phyloP scores from a whole-genome alignment of 2,888 invertebrate genomes.

The Unio delphinus region DNA sequence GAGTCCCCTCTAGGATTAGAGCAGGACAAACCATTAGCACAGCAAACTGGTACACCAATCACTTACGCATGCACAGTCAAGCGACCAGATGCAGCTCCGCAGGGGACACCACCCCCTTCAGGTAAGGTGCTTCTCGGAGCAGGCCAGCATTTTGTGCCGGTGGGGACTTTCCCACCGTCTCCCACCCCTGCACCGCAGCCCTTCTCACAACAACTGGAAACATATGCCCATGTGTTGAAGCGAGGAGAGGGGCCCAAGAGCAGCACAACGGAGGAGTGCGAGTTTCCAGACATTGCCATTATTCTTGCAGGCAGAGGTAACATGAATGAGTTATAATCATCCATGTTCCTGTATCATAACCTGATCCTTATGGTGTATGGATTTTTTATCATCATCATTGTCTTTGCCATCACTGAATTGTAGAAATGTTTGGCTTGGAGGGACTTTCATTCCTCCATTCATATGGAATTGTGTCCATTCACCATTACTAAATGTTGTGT shows the following conservation, averaged over 20 bases:
- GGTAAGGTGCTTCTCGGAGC: constrained; percentile 52
- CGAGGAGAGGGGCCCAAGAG: constrained; percentile 56
- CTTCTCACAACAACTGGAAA: constrained; percentile 37
- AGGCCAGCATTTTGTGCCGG: constrained; percentile 13
- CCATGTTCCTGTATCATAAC: too few relatives aligned
- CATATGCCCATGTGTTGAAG: constrained; percentile 61
- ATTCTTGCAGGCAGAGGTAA: constrained; percentile 57
- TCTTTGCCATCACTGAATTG: background rate
- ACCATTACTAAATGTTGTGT: too few relatives aligned
- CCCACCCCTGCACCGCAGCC: constrained; percentile 10
- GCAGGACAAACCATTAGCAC: constrained; percentile 55
- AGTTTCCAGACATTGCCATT: constrained; percentile 40
- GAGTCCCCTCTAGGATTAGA: constrained; percentile 29
- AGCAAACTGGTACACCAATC: constrained; percentile 35
- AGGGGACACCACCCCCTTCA: constrained; percentile 42
- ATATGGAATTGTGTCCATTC: too few relatives aligned
- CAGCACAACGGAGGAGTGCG: constrained; percentile 30
- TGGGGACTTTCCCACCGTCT: constrained; percentile 10
- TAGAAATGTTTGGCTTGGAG: background rate
- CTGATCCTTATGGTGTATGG: too few relatives aligned
- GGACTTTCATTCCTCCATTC: background rate
- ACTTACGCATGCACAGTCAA: constrained; percentile 56
- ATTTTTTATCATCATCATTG: background rate
- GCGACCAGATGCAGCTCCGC: constrained; percentile 28
- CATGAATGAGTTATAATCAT: too few relatives aligned